Base-by-base conservation (phyloP, 2,888 invertebrate genomes). In the Acronicta leporina region DNA sequence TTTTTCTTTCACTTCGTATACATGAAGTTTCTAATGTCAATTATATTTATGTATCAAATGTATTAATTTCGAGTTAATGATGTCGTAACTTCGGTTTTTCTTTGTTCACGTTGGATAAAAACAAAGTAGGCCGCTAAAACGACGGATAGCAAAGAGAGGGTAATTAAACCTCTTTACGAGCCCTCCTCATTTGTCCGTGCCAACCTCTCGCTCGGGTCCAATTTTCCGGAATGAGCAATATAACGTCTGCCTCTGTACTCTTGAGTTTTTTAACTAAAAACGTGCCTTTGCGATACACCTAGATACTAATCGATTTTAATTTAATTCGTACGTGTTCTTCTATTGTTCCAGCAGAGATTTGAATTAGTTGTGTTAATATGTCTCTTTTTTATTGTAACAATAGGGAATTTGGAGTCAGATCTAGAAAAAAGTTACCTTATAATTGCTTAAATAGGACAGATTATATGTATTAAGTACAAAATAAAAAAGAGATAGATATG, bases 91-190 rank as follows among this genome's bases (percentile, higher is more conserved):
- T 61, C 55, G 41, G 64, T 66, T 69, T 67, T 72, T 71, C 63
- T 73, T 75, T 71, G 59, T 60, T 64, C 65, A 60, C 44, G 63
- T 61, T 57, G 50, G 54, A 70, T 79, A 58, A 68, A 82, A 82
- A 83, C 70, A 79, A 77, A 81, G 68, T 78, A 75, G 75, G 70
- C 75, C 68, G 73, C 75, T 80, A 76, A 84, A 87, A 83, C 82
- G 81, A 79, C 80, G 74, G 63, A 71, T 77, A 79, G 75, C 68
- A 79, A 79, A 77, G 75, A 78, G 79, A 73, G 78, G 77, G 80
- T 84, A 87, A 88, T 88, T 87, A 88, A 85, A 86, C 80, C 82
- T 81, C 81, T 84, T 87, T 85, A 88, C 76, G 82, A 81, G 81
- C 71, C 74, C 82, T 77, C 75, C 82, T 85, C 80, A 80, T 86